A percentile compares a stretch with the other conserved stretches of the same genome.
These are phyloP conservation scores for Onchidella celtica DNA, from an alignment of 2,888 invertebrate genomes.

Conservation along the genomic window DNA sequence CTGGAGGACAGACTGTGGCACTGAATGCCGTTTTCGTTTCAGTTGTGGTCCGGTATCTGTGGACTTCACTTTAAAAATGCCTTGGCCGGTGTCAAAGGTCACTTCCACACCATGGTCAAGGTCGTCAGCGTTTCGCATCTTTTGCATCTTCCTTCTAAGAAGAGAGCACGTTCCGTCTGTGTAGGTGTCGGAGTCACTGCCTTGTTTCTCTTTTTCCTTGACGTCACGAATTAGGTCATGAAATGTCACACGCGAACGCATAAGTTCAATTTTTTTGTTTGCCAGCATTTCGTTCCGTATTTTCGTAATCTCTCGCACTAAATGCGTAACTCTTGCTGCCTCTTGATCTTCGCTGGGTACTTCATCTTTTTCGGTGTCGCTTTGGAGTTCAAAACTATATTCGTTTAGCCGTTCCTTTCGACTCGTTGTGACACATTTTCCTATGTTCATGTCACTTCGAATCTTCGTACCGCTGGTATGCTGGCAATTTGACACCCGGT, in stretches of 20 bases:
- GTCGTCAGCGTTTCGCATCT: conserved; percentile 35
- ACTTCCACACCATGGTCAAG: conserved; percentile 30
- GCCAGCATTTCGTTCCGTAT: conserved; percentile 47
- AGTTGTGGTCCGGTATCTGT: background rate
- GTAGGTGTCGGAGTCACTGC: conserved; percentile 49
- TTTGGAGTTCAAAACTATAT: background rate
- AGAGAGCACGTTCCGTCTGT: conserved; percentile 52
- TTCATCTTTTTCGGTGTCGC: background rate
- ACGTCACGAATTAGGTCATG: conserved; percentile 45
- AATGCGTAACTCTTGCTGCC: conserved; percentile 7
- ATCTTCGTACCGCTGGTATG: background rate
- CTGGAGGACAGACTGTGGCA: background rate
- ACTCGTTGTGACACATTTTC: background rate
- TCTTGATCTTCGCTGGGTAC: no score
- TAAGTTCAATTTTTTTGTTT: conserved; percentile 40
- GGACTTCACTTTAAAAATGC: background rate
- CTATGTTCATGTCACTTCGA: background rate
- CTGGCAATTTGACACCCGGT: background rate
- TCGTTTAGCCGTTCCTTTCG: background rate
- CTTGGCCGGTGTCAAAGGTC: background rate
- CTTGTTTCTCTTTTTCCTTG: conserved; percentile 41
- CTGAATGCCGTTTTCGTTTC: background rate
- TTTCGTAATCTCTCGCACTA: conserved; percentile 43
- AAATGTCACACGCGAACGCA: conserved; percentile 37
- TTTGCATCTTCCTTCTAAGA: conserved; percentile 52